A percentile compares a stretch with the other conserved stretches of the same genome.
phyloP scores from a whole-genome alignment of 2,113 vertebrate genomes.

The Lophotis ruficrista region DNA sequence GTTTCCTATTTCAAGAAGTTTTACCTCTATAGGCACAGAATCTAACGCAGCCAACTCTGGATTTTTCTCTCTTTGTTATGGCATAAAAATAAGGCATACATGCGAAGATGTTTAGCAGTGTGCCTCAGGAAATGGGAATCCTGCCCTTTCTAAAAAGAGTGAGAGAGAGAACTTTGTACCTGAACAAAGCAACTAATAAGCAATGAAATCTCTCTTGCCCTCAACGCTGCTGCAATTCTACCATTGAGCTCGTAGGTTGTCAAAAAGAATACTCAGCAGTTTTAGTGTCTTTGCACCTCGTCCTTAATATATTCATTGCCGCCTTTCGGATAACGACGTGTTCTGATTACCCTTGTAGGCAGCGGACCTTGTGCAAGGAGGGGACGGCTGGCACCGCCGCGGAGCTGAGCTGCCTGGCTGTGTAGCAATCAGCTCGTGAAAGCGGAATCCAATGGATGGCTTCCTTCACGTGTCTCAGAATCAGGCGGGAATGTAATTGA shows the following conservation, averaged over 20 bases:
- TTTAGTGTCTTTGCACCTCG: neutral
- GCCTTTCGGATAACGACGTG: neutral
- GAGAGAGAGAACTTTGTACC: neutral
- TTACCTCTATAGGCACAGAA: neutral
- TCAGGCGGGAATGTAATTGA: slow-evolving; percentile 21
- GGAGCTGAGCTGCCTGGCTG: neutral
- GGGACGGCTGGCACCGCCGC: neutral
- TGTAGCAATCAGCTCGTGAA: neutral
- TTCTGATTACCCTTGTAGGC: neutral
- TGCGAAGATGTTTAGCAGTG: neutral
- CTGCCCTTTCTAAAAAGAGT: neutral
- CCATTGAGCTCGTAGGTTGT: neutral
- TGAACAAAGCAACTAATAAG: neutral
- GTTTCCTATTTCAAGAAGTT: neutral
- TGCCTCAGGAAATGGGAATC: neutral
- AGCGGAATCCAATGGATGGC: neutral
- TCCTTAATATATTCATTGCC: neutral
- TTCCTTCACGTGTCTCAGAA: slow-evolving; percentile 7
- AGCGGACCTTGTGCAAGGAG: neutral
- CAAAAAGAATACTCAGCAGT: neutral
- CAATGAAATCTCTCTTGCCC: neutral
- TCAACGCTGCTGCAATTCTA: neutral
- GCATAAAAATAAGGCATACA: neutral
- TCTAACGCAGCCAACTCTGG: neutral
- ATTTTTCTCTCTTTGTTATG: neutral